Evolutionary conservation across 2,797 vertebrate genomes (phyloP).

Genomic region (Dromococcyx pavoninus): DNA sequence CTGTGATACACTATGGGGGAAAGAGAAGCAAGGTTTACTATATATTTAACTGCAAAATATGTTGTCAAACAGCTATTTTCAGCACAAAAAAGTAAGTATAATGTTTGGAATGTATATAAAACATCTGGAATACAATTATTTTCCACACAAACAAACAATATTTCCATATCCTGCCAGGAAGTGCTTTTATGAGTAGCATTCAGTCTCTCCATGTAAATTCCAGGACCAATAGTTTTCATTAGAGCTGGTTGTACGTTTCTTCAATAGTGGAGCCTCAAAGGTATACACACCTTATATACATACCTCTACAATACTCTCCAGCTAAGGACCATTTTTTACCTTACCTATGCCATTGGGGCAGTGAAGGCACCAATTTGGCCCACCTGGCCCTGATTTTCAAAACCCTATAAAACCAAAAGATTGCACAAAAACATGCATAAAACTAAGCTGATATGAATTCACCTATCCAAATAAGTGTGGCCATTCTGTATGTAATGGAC

Average conservation of each 20-base stretch:
- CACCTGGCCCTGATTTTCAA: background rate
- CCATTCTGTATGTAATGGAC: background rate
- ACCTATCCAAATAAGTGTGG: background rate
- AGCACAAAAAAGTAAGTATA: background rate
- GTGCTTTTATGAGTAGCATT: background rate
- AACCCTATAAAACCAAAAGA: background rate
- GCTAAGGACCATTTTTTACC: background rate
- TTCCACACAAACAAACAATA: slow-evolving; percentile 5
- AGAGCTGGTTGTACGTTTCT: background rate
- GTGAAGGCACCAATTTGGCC: background rate
- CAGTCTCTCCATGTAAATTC: background rate
- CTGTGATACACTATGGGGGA: slow-evolving; percentile 63
- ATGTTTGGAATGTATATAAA: background rate
- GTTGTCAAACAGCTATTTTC: slow-evolving; percentile 47
- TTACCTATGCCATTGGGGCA: background rate
- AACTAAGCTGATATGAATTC: background rate
- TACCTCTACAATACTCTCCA: background rate
- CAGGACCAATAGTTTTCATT: background rate
- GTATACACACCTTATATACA: too few relatives aligned
- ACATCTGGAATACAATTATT: slow-evolving; percentile 19
- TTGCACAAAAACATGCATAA: background rate
- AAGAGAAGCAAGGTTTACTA: slow-evolving; percentile 43
- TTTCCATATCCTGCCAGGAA: background rate
- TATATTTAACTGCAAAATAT: slow-evolving; percentile 57
- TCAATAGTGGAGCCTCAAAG: background rate